Percentiles rank a stretch among this genome's conserved stretches.
These are phyloP conservation scores for Ochotona princeps DNA, from an alignment of 2,113 vertebrate species.

Conservation along the genomic window DNA sequence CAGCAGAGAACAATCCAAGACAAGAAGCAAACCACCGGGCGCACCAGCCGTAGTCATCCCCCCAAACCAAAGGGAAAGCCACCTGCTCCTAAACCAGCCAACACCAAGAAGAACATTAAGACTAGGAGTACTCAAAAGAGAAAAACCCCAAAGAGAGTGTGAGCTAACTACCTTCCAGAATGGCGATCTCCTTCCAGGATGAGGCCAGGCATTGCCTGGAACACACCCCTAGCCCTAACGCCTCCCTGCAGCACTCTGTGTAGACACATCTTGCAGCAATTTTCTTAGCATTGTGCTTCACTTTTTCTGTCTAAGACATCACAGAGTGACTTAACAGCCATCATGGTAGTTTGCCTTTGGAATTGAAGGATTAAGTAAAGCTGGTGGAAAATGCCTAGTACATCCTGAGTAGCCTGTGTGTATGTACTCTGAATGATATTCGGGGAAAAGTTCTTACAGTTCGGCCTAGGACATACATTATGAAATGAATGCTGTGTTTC, in stretches of 20 bases:
- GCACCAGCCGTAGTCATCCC: constrained; percentile 82
- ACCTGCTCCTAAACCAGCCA: constrained; percentile 67
- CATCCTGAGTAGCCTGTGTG: constrained; percentile 39
- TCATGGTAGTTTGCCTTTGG: constrained; percentile 68
- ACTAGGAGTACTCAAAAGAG: constrained; percentile 83
- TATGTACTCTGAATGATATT: constrained; percentile 59
- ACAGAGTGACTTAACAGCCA: constrained; percentile 52
- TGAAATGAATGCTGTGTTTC: constrained; percentile 68
- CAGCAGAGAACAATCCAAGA: constrained; percentile 80
- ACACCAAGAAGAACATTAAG: constrained; percentile 84
- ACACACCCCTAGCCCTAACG: constrained; percentile 44
- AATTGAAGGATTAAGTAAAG: constrained; percentile 42
- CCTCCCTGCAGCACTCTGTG: constrained; percentile 46
- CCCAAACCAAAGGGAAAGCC: constrained; percentile 82
- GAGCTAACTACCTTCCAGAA: constrained; percentile 62
- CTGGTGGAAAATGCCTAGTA: constrained; percentile 28
- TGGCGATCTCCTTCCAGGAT: constrained; percentile 53
- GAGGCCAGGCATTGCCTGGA: constrained; percentile 52
- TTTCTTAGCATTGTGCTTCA: constrained; percentile 79
- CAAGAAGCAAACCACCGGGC: constrained; percentile 83
- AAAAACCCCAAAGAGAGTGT: constrained; percentile 78
- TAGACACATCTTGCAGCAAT: constrained; percentile 79
- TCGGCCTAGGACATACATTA: constrained; percentile 58
- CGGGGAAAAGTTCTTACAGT: constrained; percentile 51
- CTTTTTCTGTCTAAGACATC: constrained; percentile 77